phyloP scores from a whole-genome alignment of 2,888 invertebrate genomes.

The Phortica okadai region DNA sequence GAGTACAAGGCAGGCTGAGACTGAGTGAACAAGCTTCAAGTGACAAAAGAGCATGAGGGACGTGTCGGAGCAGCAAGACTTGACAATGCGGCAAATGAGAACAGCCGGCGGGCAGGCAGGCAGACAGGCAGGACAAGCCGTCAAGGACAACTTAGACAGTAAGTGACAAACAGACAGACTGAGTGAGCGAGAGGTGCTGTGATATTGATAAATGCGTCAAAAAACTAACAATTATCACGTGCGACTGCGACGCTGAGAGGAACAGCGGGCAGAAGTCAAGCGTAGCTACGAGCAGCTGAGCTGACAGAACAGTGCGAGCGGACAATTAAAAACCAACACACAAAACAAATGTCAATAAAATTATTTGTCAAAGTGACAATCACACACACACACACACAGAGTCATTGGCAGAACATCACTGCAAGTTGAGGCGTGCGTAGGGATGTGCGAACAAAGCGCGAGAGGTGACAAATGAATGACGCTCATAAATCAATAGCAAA shows the following conservation, averaged over 20 bases:
- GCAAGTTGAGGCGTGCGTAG: neutral
- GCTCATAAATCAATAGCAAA: conserved; percentile 66
- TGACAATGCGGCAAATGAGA: conserved; percentile 7
- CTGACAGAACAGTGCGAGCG: conserved; percentile 35
- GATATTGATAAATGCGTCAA: conserved; percentile 69
- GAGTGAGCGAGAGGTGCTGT: conserved; percentile 1
- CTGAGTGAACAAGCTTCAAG: neutral
- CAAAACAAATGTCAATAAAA: conserved; percentile 67
- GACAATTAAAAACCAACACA: conserved; percentile 70
- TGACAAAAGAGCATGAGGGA: neutral
- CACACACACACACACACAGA: conserved; percentile 26
- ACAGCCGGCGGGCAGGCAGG: conserved; percentile 43
- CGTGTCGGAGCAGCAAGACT: neutral
- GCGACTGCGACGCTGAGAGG: conserved; percentile 45
- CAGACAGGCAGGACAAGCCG: neutral
- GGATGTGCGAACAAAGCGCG: conserved; percentile 10
- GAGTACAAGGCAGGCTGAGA: conserved; percentile 18
- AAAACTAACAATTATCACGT: conserved; percentile 71
- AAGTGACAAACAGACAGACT: neutral
- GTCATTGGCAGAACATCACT: conserved; percentile 34
- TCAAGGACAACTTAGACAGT: conserved; percentile 34
- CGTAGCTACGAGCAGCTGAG: conserved; percentile 38
- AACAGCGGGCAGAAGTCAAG: conserved; percentile 17
- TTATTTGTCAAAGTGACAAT: conserved; percentile 72
- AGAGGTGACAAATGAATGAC: conserved; percentile 64